A percentile compares a stretch with the other conserved stretches of the same genome.
Evolutionary conservation across 1,140 invertebrate genomes (phyloP).

Genomic region (Apis laboriosa): DNA sequence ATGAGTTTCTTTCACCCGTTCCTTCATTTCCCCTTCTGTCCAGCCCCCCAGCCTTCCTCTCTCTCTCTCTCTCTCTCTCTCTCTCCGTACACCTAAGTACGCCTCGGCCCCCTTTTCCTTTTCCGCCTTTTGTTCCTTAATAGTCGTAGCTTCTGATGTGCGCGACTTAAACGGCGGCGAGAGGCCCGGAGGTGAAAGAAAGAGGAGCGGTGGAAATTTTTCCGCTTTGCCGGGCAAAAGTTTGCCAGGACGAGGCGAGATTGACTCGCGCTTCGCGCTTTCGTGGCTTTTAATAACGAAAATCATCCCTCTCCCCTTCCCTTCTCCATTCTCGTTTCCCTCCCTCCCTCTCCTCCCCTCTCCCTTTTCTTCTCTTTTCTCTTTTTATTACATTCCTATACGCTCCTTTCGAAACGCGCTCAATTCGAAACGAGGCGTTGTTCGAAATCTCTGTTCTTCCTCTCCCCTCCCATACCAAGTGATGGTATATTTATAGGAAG

Average conservation of each 20-base stretch:
- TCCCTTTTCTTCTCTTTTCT: too few species aligned
- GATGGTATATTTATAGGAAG: too few species aligned
- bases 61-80: not conserved
- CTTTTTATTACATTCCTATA: too few species aligned
- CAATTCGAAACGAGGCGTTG: not conserved
- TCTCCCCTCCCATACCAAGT: not conserved
- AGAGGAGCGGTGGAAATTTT: constrained; percentile 19
- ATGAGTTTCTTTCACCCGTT: constrained; percentile 31
- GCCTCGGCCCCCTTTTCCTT: constrained; percentile 20
- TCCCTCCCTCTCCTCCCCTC: not conserved
- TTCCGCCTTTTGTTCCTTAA: constrained; percentile 37
- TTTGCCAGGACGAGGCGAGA: not conserved
- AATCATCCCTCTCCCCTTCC: not conserved
- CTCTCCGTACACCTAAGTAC: constrained; percentile 9
- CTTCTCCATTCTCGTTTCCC: too few species aligned
- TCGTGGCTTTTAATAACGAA: constrained; percentile 29
- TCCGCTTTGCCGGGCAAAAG: constrained; percentile 9
- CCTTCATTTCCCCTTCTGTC: not conserved
- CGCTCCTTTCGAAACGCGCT: not conserved
- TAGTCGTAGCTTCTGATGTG: constrained; percentile 33
- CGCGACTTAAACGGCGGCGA: not conserved
- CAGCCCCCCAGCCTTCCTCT: not conserved
- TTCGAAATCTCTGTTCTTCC: not conserved
- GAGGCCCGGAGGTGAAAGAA: not conserved
- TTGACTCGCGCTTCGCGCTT: constrained; percentile 16